phyloP scores from a whole-genome alignment of 2,797 vertebrate species.

The Microcaecilia unicolor region DNA sequence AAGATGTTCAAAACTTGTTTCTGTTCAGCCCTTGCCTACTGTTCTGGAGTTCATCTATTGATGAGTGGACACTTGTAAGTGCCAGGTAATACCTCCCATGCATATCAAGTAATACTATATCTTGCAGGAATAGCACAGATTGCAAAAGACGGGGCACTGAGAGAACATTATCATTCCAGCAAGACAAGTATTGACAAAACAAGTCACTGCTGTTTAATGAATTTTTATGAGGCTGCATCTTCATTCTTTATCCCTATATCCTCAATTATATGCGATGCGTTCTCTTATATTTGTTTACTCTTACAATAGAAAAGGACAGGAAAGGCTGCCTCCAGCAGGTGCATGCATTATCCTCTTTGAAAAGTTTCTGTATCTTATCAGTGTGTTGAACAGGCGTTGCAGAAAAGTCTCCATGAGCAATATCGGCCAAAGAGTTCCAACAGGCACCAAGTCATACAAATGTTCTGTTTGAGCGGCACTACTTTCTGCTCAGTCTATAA shows the following conservation, averaged over 20 bases:
- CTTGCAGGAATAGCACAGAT: conserved; percentile 8
- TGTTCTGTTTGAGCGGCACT: too few relatives aligned
- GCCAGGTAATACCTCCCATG: conserved; percentile 26
- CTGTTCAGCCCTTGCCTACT: conserved; percentile 17
- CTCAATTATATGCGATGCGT: not conserved
- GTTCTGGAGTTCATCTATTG: conserved; percentile 29
- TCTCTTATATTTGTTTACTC: not conserved
- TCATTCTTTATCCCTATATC: not conserved
- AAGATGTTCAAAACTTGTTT: too few relatives aligned
- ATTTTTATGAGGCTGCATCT: conserved; percentile 20
- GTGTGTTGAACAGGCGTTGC: too few relatives aligned
- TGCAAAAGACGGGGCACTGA: conserved; percentile 17
- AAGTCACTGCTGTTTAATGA: conserved; percentile 29
- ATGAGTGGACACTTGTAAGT: conserved; percentile 21
- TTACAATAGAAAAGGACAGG: not conserved
- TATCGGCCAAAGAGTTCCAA: too few relatives aligned
- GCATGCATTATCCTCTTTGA: conserved; percentile 1
- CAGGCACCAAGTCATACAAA: too few relatives aligned
- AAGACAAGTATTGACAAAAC: conserved; percentile 21
- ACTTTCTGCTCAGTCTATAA: too few relatives aligned
- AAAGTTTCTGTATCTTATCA: too few relatives aligned
- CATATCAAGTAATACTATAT: conserved; percentile 9
- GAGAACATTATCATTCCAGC: conserved; percentile 29
- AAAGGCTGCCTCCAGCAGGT: conserved; percentile 13
- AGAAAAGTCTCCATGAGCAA: too few relatives aligned